phyloP scores from a whole-genome alignment of 2,113 vertebrate genomes.

The Aldabrachelys gigantea region DNA sequence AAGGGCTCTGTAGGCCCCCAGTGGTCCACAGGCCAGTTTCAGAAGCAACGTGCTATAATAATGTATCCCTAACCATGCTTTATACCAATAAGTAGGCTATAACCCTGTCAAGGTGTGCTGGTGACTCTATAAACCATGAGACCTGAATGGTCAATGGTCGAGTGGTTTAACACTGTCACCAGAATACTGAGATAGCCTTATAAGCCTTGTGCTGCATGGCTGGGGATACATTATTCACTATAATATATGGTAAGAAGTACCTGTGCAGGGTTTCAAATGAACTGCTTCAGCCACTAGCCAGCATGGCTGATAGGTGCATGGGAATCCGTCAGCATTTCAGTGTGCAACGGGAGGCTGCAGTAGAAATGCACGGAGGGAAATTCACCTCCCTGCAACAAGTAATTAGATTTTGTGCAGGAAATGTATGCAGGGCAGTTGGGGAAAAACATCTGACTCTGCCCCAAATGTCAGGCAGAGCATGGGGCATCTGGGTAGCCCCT shows the following conservation, averaged over 20 bases:
- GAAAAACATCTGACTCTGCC: not conserved
- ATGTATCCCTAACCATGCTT: slow-evolving; percentile 78
- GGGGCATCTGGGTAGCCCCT: not conserved
- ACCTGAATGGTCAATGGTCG: slow-evolving; percentile 78
- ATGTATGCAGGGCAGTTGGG: rapidly evolving
- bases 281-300: slow-evolving; percentile 75
- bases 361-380: not conserved
- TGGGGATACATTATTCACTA: slow-evolving; percentile 76
- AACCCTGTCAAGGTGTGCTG: slow-evolving; percentile 77
- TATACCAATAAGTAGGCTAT: slow-evolving; percentile 77
- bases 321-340: slow-evolving; percentile 69
- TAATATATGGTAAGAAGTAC: slow-evolving; percentile 76
- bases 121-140: slow-evolving; percentile 78
- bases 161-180: slow-evolving; percentile 78
- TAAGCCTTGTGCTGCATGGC: slow-evolving; percentile 75
- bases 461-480: rapidly evolving
- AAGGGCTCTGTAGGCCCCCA: slow-evolving; percentile 34
- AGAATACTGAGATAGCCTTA: slow-evolving; percentile 77
- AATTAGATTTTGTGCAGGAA: not conserved
- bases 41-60: slow-evolving; percentile 70
- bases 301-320: slow-evolving; percentile 64
- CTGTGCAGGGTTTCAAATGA: slow-evolving; percentile 69
- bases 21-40: slow-evolving; percentile 57
- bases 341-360: slow-evolving; percentile 43
- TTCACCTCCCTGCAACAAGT: not conserved